phyloP scores from a whole-genome alignment of 2,888 invertebrate genomes.

The Petrophora chlorosata region DNA sequence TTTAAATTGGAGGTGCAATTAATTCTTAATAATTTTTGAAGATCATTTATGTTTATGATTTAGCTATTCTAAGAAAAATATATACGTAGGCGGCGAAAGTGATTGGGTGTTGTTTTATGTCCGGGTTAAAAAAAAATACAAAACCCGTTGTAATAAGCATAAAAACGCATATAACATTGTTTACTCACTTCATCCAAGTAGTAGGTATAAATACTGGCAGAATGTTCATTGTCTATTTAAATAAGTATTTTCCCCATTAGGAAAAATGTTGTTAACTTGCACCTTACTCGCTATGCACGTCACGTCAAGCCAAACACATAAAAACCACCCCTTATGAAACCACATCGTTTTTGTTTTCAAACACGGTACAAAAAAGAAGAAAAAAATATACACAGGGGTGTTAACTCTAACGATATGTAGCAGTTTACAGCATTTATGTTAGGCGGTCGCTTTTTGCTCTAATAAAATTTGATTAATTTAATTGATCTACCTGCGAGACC shows the following conservation, averaged over 20 bases:
- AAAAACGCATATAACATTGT: too few species aligned
- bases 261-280: slow-evolving; percentile 32
- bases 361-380: slow-evolving; percentile 59
- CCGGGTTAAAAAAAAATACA: too few species aligned
- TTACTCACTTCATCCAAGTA: too few species aligned
- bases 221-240: too few species aligned
- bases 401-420: slow-evolving; percentile 63
- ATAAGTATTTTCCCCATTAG: neutral
- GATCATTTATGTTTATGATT: slow-evolving; percentile 8
- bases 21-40: slow-evolving; percentile 19
- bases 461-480: slow-evolving; percentile 12
- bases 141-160: too few species aligned
- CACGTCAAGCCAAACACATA: slow-evolving; percentile 72
- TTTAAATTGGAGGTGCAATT: slow-evolving; percentile 21
- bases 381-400: slow-evolving; percentile 65
- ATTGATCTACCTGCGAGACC: slow-evolving; percentile 5
- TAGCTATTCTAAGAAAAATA: slow-evolving; percentile 2
- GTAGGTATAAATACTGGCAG: too few species aligned
- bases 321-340: slow-evolving; percentile 67
- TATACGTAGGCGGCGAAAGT: slow-evolving; percentile 4
- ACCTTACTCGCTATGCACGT: slow-evolving; percentile 47
- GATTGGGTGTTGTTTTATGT: neutral
- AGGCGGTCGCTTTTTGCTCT: slow-evolving; percentile 34
- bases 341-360: slow-evolving; percentile 65
- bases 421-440: slow-evolving; percentile 51